Evolutionary conservation across 2,888 invertebrate species (phyloP), one percentile per base, ranked within the genome.

Genomic region (Imbricaverruca yamaguchii): DNA sequence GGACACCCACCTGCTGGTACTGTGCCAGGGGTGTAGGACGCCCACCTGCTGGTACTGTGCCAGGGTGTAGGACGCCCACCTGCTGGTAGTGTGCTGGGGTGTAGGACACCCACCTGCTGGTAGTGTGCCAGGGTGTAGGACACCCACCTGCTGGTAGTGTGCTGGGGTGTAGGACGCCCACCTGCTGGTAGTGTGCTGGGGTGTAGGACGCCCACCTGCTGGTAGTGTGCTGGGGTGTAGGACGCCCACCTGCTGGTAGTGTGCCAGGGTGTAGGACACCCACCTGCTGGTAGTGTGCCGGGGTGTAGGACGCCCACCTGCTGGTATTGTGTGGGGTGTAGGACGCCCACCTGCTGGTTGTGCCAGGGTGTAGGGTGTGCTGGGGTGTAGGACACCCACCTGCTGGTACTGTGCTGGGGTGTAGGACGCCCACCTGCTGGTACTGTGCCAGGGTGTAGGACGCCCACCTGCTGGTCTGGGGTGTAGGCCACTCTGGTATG

Each of bases 1-100:
- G 12, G 15, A 7, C 7, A 7, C 59, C 59, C 59, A 59, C 59
- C 59, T 59, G 59, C 15, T 15, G 11, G 59, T 59, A 59, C 3
- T 59, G 12, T 11, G 88, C 88, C 88, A n/a, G 85, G 84, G 81
- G 83, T 81, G 74, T 53, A 69, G 78, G 81, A 81, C 83, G 84
- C 87, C 87, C 86, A 95, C 95, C 91, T 94, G 94, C 90, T 95
- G 94, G 88, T 92, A 96, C 85, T 94, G 91, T 84, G 91, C 90
- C 81, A 94, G 94, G 65, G 92, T 93, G 88, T 94, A 96, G 87
- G 95, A 94, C 80, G 94, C 94, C 82, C n/a, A n/a, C n/a, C n/a
- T n/a, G n/a, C n/a, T n/a, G n/a, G n/a, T n/a, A n/a, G n/a, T n/a
- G n/a, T n/a, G 39, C 39, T 7, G 7, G 59, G 59, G 59, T 59